Evolutionary conservation across 2,888 invertebrate species (phyloP), one percentile per base, ranked within the genome.

Genomic region (Acholoe squamosa): DNA sequence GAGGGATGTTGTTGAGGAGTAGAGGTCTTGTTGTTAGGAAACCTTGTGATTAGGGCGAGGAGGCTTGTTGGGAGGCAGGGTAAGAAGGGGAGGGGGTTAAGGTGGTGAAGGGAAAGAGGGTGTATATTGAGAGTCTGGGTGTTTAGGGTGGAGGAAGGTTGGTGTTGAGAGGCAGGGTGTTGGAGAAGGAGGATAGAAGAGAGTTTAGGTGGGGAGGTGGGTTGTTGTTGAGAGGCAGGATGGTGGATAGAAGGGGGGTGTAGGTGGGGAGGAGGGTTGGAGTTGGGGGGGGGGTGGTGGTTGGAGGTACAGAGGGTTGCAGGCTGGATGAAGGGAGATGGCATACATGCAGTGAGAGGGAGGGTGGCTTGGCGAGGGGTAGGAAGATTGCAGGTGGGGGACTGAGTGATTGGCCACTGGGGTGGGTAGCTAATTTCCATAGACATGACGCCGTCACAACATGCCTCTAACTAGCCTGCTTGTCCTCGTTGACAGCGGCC

Each of bases 401-500:
- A 19, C 61, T n/a, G 61, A 25, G 61, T 61, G 61, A 25, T 43
- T 43, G 61, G 61, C 61, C n/a, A n/a, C 22, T n/a, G 61, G 61
- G 61, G 61, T 61, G n/a, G n/a, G n/a, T 25, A 28, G 71, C 31
- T 71, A 25, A 71, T 71, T 71, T 71, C 19, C 71, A 71, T 71
- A 71, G 61, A 71, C 71, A 25, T 22, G n/a, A 14, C 28, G 71
- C 71, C 71, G 71, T 71, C 71, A 71, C 19, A 71, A 71, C 28
- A 71, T 71, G 14, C 28, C 71, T 25, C 71, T 71, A 71, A 71
- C 71, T 71, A 71, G 71, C 28, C 71, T 14, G 71, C 28, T 71
- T 28, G 71, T 71, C 71, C 71, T 28, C 71, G n/a, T 22, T 71
- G 28, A 28, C 25, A 71, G 71, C 14, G 71, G 28, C 71, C 71